Evolutionary conservation across 2,888 invertebrate species (phyloP).

Genomic region (Candidula unifasciata): DNA sequence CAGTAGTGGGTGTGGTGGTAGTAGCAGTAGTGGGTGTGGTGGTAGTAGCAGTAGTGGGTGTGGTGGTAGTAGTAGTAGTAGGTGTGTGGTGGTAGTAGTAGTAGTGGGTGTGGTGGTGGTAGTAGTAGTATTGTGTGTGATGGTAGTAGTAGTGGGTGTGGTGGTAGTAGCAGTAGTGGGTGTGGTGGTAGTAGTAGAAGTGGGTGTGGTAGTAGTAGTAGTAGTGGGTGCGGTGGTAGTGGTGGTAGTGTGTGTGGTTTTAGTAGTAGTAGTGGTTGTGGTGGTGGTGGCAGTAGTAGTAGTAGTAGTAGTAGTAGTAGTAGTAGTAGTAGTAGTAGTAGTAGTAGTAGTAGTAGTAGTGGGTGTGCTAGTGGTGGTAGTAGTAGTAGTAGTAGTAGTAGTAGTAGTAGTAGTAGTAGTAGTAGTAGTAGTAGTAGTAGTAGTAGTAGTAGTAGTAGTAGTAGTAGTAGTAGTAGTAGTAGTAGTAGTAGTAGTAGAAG

Average conservation of each 20-base stretch:
- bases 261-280: conserved; percentile 9
- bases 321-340: conserved; percentile 12
- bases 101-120: conserved; percentile 35
- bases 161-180: conserved; percentile 34
- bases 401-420: conserved; percentile 36
- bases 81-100: conserved; percentile 30
- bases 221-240: not conserved
- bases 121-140: conserved; percentile 40
- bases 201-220: not conserved
- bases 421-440: conserved; percentile 32
- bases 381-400: conserved; percentile 12
- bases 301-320: conserved; percentile 36
- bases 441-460: conserved; percentile 28
- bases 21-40: conserved; percentile 11
- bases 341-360: not conserved
- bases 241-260: conserved; percentile 4
- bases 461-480: conserved; percentile 2
- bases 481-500: conserved; percentile 18
- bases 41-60: conserved; percentile 27
- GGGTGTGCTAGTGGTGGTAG: too few species aligned
- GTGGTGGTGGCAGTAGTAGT: conserved; percentile 27
- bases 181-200: not conserved
- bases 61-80: conserved; percentile 26
- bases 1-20: not conserved
- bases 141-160: conserved; percentile 43